phyloP scores from a whole-genome alignment of 1,140 invertebrate genomes.

The Bombyx mandarina region DNA sequence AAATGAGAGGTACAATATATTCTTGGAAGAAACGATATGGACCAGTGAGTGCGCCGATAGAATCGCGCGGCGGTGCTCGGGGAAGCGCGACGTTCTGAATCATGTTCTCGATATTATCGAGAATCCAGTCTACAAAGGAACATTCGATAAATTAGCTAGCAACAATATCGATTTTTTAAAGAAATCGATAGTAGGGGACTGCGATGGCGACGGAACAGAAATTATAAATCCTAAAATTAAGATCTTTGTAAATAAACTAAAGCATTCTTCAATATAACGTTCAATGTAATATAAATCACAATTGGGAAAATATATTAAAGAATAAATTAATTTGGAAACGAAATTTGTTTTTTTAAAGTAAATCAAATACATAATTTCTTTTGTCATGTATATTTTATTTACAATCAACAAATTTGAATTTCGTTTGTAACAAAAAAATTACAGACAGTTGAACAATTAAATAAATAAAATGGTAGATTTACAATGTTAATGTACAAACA shows the following conservation, averaged over 20 bases:
- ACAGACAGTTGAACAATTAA: too few species aligned
- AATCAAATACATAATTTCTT: too few species aligned
- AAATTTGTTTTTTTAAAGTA: too few species aligned
- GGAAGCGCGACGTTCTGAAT: slow-evolving; percentile 4
- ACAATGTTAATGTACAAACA: too few species aligned
- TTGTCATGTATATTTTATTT: too few species aligned
- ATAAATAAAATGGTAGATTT: too few species aligned
- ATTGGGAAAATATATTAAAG: too few species aligned
- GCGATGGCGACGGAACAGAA: slow-evolving; percentile 2
- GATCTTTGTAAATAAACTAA: slow-evolving; percentile 28
- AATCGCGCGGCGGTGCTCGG: slow-evolving; percentile 11
- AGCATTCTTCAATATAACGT: too few species aligned
- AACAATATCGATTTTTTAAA: slow-evolving; percentile 25
- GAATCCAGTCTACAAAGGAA: slow-evolving; percentile 16
- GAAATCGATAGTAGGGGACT: slow-evolving; percentile 9
- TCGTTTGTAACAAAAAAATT: too few species aligned
- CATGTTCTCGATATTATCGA: slow-evolving; percentile 6
- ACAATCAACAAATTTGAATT: too few species aligned
- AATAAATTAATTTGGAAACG: too few species aligned
- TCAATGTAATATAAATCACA: too few species aligned
- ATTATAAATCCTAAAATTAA: slow-evolving; percentile 31
- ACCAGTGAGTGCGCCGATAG: slow-evolving; percentile 22
- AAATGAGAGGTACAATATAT: slow-evolving; percentile 54
- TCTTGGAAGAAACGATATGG: slow-evolving; percentile 46
- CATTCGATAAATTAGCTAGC: slow-evolving; percentile 32